Conservation (phyloP, 1,140 invertebrate species). For the Rhynchophorus ferrugineus region DNA sequence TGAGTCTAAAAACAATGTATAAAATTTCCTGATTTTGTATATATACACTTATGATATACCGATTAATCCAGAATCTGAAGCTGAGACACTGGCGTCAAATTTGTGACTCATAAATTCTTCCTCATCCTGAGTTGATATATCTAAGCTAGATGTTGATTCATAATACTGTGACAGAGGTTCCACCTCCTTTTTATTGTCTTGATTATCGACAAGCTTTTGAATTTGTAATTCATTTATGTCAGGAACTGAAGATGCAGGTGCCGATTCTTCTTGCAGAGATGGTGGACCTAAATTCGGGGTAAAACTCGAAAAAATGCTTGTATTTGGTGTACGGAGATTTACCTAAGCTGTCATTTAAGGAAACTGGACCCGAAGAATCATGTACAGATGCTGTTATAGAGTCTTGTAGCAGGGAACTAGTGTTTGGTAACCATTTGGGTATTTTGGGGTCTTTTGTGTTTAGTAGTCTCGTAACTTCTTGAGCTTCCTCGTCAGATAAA, state of each 20-base stretch:
- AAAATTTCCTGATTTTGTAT: too few species aligned
- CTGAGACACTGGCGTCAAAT: slow-evolving; percentile 34
- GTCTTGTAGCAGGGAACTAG: slow-evolving; percentile 41
- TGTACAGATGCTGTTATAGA: slow-evolving; percentile 32
- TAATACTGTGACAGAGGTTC: slow-evolving; percentile 30
- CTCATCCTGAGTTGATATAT: slow-evolving; percentile 34
- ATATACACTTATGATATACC: too few species aligned
- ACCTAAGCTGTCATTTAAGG: slow-evolving; percentile 35
- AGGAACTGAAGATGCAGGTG: slow-evolving; percentile 26
- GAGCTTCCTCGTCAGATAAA: slow-evolving; percentile 77
- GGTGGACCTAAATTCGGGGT: slow-evolving; percentile 24
- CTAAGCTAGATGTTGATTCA: slow-evolving; percentile 37
- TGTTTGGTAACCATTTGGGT: slow-evolving; percentile 45
- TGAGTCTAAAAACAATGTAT: slow-evolving; percentile 29
- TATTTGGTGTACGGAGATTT: background rate
- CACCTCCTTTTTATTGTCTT: slow-evolving; percentile 23
- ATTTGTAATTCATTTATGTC: slow-evolving; percentile 23
- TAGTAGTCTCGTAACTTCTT: slow-evolving; percentile 71
- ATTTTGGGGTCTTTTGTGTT: slow-evolving; percentile 48
- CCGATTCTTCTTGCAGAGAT: slow-evolving; percentile 34
- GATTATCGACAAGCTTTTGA: slow-evolving; percentile 13
- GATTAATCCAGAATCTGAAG: slow-evolving; percentile 37
- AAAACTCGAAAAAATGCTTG: background rate
- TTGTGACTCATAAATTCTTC: slow-evolving; percentile 30
- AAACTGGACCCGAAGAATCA: slow-evolving; percentile 36